Evolutionary conservation across 2,113 vertebrate species (phyloP).

Genomic region (Brachyistius frenatus): DNA sequence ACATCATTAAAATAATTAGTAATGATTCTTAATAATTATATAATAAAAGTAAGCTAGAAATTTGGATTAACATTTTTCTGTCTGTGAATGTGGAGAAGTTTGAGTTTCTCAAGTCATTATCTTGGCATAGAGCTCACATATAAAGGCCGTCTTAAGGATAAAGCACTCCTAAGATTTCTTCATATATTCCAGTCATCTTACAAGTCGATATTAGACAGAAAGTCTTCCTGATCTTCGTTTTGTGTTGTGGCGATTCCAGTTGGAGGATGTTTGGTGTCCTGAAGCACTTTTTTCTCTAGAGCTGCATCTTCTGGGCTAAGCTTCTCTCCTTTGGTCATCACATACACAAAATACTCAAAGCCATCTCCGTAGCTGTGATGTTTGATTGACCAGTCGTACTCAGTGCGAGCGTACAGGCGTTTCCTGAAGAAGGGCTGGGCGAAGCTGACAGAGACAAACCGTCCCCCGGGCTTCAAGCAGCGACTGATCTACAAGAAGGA

Average conservation of each 20-base stretch:
- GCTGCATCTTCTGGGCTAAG: conserved; percentile 83
- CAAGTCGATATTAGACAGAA: conserved; percentile 87
- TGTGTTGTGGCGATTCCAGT: conserved; percentile 10
- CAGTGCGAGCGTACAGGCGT: conserved; percentile 87
- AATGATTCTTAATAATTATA: too few relatives aligned
- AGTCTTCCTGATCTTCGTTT: conserved; percentile 85
- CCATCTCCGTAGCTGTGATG: conserved; percentile 85
- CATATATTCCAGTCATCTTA: conserved; percentile 48
- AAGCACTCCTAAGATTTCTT: neutral
- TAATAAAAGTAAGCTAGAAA: too few relatives aligned
- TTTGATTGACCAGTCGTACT: conserved; percentile 89
- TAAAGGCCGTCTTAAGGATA: neutral
- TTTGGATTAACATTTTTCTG: too few relatives aligned
- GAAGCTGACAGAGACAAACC: conserved; percentile 92
- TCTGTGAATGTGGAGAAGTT: too few relatives aligned
- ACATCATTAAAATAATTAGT: too few relatives aligned
- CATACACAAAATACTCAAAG: conserved; percentile 91
- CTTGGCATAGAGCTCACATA: neutral
- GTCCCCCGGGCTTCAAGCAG: conserved; percentile 87
- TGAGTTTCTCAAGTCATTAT: neutral
- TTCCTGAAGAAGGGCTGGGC: conserved; percentile 91
- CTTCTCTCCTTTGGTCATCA: conserved; percentile 90
- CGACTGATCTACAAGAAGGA: conserved; percentile 86
- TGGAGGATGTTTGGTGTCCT: conserved; percentile 17
- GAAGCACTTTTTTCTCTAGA: conserved; percentile 80